Base-by-base conservation (phyloP, 2,113 vertebrate species). In the Apeltes quadracus region DNA sequence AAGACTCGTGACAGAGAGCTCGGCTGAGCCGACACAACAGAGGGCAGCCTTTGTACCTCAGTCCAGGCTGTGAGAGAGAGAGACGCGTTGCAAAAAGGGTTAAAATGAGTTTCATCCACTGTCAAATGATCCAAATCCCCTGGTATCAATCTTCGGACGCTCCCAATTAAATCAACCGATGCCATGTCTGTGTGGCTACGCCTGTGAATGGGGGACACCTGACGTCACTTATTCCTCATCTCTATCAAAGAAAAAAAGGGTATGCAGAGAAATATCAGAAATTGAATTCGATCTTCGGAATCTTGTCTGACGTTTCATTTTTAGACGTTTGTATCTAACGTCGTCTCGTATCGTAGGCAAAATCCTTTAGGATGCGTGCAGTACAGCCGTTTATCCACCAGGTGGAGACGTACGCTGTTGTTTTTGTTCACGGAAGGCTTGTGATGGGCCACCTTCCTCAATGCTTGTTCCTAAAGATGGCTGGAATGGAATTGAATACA, bases 51-150 rank as follows among this genome's bases (percentile, higher is more conserved):
- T 72, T 23, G 48, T 23, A 6, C 29, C 29, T 54, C 20, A 32
- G 48, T 29, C 5, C 2, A 13, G 51, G 43, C 56, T n/a, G 2
- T 43, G 80, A 58, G 44, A 1, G 0, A 44, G 44, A 29, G 79
- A 43, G 50, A 32, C 55, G 67, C 4, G 59, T 29, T 29, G 20
- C 38, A 41, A 16, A 34, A 13, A 4, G 11, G 44, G n/a, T 55
- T 57, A 18, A 48, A 27, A 16, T 29, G 14, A 7, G 51, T 54
- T 27, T 7, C 44, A 51, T 51, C 48, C 5, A 41, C 14, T 36
- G 39, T 55, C 15, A 69, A n/a, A n/a, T n/a, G n/a, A n/a, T n/a
- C n/a, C n/a, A n/a, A 34, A 34, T 85, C 66, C 78, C 70, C 62
- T 74, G 69, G 54, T 46, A 23, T 56, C 68, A 46, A n/a, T 72